Conservation (phyloP, 2,888 invertebrate species). For the Galerucella calmariensis region DNA sequence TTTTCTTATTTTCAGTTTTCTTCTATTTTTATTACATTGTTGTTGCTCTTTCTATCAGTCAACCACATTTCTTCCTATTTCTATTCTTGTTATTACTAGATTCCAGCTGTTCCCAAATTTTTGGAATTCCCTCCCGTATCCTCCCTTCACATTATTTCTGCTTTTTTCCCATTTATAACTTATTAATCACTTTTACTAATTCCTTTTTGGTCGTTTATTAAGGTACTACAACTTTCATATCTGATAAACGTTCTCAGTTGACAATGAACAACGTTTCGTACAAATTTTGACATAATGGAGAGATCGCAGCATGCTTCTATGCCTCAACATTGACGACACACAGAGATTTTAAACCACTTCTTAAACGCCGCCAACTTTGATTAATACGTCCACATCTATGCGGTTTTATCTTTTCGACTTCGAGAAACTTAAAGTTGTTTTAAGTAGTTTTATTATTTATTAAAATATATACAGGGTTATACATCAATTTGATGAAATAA, state of each 20-base stretch:
- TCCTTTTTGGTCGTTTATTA: background rate
- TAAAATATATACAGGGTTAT: background rate
- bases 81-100: no score
- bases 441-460: background rate
- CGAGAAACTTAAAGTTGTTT: background rate
- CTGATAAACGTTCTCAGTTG: constrained; percentile 4
- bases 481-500: background rate
- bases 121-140: no score
- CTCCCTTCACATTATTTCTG: no score
- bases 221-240: background rate
- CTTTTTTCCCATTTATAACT: background rate
- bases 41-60: no score
- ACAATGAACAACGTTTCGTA: constrained; percentile 16
- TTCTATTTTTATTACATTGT: no score
- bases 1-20: no score
- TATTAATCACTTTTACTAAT: background rate
- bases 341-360: constrained; percentile 27
- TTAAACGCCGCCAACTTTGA: constrained; percentile 27
- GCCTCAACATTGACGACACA: constrained; percentile 22
- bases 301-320: constrained; percentile 24
- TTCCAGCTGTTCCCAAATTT: no score
- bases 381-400: constrained; percentile 20
- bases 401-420: background rate
- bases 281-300: constrained; percentile 20
- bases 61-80: no score